Evolutionary conservation across 2,888 invertebrate genomes (phyloP).

Genomic region (Dryobota labecula): DNA sequence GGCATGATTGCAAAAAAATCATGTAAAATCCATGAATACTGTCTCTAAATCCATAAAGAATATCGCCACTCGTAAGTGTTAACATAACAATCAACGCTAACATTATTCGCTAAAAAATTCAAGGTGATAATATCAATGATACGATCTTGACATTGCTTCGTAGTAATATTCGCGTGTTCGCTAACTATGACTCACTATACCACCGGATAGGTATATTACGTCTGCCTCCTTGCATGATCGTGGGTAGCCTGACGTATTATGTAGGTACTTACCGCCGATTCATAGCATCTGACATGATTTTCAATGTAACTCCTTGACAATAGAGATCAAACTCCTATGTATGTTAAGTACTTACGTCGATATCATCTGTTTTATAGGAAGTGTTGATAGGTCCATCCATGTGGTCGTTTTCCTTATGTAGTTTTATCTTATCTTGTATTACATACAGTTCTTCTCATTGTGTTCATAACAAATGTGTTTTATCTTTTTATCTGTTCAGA

Average conservation of each 20-base stretch:
- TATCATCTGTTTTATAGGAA: slow-evolving; percentile 40
- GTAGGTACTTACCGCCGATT: slow-evolving; percentile 39
- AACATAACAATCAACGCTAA: slow-evolving; percentile 23
- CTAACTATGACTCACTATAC: slow-evolving; percentile 73
- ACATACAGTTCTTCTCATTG: slow-evolving; percentile 43
- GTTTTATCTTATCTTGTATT: slow-evolving; percentile 46
- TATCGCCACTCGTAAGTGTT: slow-evolving; percentile 2
- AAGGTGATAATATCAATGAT: slow-evolving; percentile 70
- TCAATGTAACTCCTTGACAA: slow-evolving; percentile 21
- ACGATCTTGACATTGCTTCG: slow-evolving; percentile 81
- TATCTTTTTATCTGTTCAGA: slow-evolving; percentile 36
- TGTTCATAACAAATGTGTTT: slow-evolving; percentile 9
- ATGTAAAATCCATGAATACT: neutral
- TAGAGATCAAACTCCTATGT: slow-evolving; percentile 35
- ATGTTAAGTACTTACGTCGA: neutral
- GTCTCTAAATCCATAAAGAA: neutral
- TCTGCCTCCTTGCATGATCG: slow-evolving; percentile 56
- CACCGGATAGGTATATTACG: slow-evolving; percentile 72
- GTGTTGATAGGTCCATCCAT: slow-evolving; percentile 32
- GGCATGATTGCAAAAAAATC: neutral
- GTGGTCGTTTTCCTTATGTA: slow-evolving; percentile 44
- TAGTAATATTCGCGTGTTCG: slow-evolving; percentile 63
- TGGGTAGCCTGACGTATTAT: slow-evolving; percentile 58
- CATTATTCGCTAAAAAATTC: slow-evolving; percentile 46
- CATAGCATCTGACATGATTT: slow-evolving; percentile 43